Base-by-base conservation (phyloP, 2,888 invertebrate genomes). In the Microctonus brassicae region DNA sequence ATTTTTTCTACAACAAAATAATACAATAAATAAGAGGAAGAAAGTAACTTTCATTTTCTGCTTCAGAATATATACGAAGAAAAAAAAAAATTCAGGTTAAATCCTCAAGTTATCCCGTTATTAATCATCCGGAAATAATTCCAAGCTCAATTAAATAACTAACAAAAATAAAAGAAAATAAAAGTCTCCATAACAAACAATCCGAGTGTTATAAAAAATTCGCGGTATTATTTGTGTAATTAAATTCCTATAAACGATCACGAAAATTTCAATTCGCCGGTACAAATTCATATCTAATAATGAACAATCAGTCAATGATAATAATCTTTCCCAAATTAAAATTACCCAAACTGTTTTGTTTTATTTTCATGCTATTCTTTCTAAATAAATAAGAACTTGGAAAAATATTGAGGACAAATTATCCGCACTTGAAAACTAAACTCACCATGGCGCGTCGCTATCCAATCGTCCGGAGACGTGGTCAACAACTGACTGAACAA, bases 401-500 rank as follows among this genome's bases (percentile, higher is more conserved):
- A 26, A 20, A 47, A 26, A 22, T 29, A 29, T 29, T 24, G 36
- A 13, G 47, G 22, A 64, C 29, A 36, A 61, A 29, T 57, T 65
- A 75, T 47, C 17, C 17, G 47, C 17, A 47, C 47, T 47, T 47
- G 4, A 6, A 47, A 47, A 47, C 47, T 17, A 76, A 77, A 85
- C 86, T 86, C 82, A 87, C 87, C 87, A 87, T 87, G 76, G 78
- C 79, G 79, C 47, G 17, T 5, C 17, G 47, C 73, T 76, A 77
- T 82, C 80, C 84, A 83, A 83, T 84, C 85, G 86, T 81, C 80
- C 82, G 80, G 79, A 80, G 80, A 84, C 81, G 83, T 81, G 82
- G 85, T 83, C 85, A 81, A 83, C 82, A 82, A 86, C 85, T 84
- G 84, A 87, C 85, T 86, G 85, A 81, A 78, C 80, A 81, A 80